Conservation (phyloP, 2,797 vertebrate genomes). For the Thamnophis elegans region DNA sequence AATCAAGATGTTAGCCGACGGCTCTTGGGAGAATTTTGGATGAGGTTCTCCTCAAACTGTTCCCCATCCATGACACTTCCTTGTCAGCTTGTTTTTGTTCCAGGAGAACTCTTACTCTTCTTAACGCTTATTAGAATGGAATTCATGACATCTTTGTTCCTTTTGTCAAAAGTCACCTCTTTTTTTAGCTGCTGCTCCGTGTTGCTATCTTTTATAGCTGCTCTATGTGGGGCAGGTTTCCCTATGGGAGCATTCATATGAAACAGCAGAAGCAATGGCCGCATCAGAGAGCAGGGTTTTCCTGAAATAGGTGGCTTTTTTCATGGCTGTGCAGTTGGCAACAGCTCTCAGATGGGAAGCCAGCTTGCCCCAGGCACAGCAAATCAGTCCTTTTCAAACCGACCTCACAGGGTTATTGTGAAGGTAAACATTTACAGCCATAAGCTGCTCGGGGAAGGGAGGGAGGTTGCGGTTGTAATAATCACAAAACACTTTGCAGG, state of each 20-base stretch:
- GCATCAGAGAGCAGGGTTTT: not conserved
- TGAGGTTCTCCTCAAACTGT: not conserved
- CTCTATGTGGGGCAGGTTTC: not conserved
- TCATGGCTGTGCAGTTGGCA: not conserved
- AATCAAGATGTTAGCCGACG: not conserved
- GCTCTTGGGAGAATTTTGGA: not conserved
- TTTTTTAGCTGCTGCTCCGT: not conserved
- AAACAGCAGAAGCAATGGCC: not conserved
- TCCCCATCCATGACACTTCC: not conserved
- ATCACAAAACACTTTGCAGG: not conserved
- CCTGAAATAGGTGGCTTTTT: not conserved
- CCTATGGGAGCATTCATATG: not conserved
- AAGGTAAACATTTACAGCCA: not conserved
- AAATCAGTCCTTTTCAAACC: not conserved
- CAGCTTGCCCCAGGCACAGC: not conserved
- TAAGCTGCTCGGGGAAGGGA: not conserved
- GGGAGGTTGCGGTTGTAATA: not conserved
- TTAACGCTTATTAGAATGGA: slow-evolving; percentile 5
- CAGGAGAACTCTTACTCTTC: not conserved
- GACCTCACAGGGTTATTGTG: not conserved
- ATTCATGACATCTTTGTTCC: slow-evolving; percentile 16
- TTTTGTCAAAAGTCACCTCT: slow-evolving; percentile 5
- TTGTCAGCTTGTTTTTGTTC: not conserved
- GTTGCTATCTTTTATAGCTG: not conserved
- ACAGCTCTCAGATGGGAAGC: not conserved